phyloP scores from a whole-genome alignment of 2,888 invertebrate genomes.

The Drosophila rubida region DNA sequence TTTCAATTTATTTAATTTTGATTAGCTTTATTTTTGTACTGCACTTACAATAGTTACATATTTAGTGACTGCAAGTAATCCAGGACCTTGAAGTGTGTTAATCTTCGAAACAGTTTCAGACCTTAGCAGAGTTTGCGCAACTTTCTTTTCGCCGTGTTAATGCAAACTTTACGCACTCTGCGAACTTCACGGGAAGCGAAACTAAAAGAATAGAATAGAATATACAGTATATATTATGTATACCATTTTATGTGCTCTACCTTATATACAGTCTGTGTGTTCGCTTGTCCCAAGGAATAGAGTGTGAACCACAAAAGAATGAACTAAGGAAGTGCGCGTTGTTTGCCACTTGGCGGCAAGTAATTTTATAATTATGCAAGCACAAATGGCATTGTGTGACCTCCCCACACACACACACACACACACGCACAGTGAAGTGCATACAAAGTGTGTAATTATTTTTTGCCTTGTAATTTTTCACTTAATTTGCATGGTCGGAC shows the following conservation, averaged over 20 bases:
- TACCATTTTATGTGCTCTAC: neutral
- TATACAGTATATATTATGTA: neutral
- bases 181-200: neutral
- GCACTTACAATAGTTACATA: neutral
- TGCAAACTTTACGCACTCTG: neutral
- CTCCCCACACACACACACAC: constrained; percentile 32
- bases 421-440: constrained; percentile 33
- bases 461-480: constrained; percentile 74
- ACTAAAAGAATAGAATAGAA: neutral
- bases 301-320: constrained; percentile 47
- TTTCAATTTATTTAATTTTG: too few relatives aligned
- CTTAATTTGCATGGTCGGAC: constrained; percentile 72
- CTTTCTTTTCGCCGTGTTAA: neutral
- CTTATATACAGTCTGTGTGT: neutral
- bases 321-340: constrained; percentile 69
- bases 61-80: too few relatives aligned
- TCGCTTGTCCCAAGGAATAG: neutral
- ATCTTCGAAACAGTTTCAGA: neutral
- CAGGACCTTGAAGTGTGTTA: neutral
- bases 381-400: constrained; percentile 72
- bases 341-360: constrained; percentile 74
- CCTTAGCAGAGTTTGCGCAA: neutral
- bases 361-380: constrained; percentile 77
- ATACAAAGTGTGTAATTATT: constrained; percentile 64
- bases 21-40: too few relatives aligned